Base-by-base conservation (phyloP, 2,888 invertebrate species). In the Ferrisia virgata region DNA sequence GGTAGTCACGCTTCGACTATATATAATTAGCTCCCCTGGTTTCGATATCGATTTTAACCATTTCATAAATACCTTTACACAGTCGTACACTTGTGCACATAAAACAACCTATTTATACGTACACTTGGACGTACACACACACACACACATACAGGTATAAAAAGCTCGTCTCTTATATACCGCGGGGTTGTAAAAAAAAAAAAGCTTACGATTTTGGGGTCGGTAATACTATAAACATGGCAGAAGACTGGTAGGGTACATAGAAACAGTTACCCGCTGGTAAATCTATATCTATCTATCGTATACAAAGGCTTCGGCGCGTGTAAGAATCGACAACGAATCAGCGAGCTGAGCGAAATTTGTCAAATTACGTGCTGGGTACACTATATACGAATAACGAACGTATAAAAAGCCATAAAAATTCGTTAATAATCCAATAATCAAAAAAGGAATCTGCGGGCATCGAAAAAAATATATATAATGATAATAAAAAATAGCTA, bases 1-100 rank as follows among this genome's bases (percentile, higher is more conserved):
- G n/a, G 64, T 64, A 31, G 64, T 64, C 64, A 64, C 64, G 64
- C 64, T 64, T 64, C 64, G 28, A 64, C 28, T 64, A 64, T 64
- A 64, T 64, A 64, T 64, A 64, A 64, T 64, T 64, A 64, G 64
- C 28, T 64, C 64, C 64, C 58, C 25, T 31, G 64, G 64, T 64
- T 64, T 64, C 64, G 64, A 64, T 64, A 64, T 64, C 64, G 64
- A 64, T 64, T 64, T 64, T 28, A 64, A 15, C 64, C 28, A 64
- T 64, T 64, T 64, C 64, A 64, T 64, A 64, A 28, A 64, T 64
- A 64, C 64, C 64, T 64, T 28, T 4, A 18, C 39, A 11, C 39
- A n/a, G n/a, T n/a, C n/a, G 43, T 47, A 22, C n/a, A n/a, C n/a
- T n/a, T 43, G 5, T 40, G 11, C 40, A 40, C 15, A n/a, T n/a